A percentile compares a stretch with the other conserved stretches of the same genome.
Conservation (phyloP, 2,797 vertebrate species). For the Bufotes viridis region DNA sequence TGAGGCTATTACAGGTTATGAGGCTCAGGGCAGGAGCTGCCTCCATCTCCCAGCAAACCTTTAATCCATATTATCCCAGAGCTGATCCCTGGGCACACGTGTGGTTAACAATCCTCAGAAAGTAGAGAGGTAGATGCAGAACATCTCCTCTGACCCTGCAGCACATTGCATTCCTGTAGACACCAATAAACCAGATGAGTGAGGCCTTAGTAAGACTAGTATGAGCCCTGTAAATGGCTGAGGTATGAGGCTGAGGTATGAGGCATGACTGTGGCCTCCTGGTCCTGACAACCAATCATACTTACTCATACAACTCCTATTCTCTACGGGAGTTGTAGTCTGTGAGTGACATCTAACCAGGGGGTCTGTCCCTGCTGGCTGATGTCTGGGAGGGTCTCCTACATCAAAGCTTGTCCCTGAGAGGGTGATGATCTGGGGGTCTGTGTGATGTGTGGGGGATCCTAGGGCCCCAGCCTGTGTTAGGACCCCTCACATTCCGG, state of each 20-base stretch:
- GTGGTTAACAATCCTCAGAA: not conserved
- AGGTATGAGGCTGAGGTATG: not conserved
- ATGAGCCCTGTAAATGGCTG: not conserved
- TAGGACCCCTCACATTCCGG: not conserved
- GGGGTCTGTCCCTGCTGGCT: not conserved
- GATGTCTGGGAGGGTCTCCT: not conserved
- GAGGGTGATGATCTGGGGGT: not conserved
- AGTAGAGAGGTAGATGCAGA: not conserved
- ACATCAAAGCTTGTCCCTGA: not conserved
- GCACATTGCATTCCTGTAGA: not conserved
- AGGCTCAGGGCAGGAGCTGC: slow-evolving; percentile 19
- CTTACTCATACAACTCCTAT: not conserved
- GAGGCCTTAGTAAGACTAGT: not conserved
- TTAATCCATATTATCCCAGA: not conserved
- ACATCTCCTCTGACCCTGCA: not conserved
- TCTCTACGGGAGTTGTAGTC: not conserved
- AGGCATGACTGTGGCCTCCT: not conserved
- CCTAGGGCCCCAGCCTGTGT: not conserved
- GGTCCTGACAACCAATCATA: not conserved
- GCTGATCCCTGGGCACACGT: not conserved
- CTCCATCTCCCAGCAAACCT: not conserved
- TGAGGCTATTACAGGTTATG: slow-evolving; percentile 44
- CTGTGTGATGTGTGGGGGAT: not conserved
- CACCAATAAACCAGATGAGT: not conserved
- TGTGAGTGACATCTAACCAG: not conserved